phyloP scores from a whole-genome alignment of 2,797 vertebrate species.

The Mormyrops boulengeri region DNA sequence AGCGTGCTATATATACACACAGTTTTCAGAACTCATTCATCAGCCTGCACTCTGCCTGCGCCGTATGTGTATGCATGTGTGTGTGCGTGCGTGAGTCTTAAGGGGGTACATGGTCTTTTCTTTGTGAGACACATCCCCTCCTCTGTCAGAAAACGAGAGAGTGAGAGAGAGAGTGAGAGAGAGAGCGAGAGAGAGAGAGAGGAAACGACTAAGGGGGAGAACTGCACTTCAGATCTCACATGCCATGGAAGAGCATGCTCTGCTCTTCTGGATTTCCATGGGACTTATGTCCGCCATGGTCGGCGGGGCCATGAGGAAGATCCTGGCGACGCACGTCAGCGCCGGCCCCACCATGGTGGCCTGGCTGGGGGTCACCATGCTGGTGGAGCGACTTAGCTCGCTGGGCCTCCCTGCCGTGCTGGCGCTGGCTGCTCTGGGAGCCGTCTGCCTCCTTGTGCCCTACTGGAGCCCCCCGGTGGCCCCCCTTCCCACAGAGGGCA shows the following conservation, averaged over 20 bases:
- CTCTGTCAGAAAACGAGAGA: conserved; percentile 38
- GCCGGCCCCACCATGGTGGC: conserved; percentile 50
- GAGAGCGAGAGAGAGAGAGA: conserved; percentile 21
- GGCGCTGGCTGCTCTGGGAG: conserved; percentile 41
- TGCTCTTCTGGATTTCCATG: conserved; percentile 64
- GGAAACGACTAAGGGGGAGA: conserved; percentile 17
- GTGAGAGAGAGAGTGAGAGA: conserved; percentile 37
- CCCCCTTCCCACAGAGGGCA: conserved; percentile 46
- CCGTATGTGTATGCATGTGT: conserved; percentile 23
- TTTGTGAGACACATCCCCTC: conserved; percentile 30
- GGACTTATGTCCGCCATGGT: conserved; percentile 50
- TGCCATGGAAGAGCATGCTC: conserved; percentile 59
- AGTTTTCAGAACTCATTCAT: conserved; percentile 40
- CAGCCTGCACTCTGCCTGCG: conserved; percentile 32
- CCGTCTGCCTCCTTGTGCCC: conserved; percentile 46
- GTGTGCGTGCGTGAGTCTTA: conserved; percentile 2
- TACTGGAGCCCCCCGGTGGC: conserved; percentile 25
- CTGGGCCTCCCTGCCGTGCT: conserved; percentile 52
- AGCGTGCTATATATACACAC: conserved; percentile 55
- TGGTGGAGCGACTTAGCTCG: conserved; percentile 56
- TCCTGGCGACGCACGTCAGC: conserved; percentile 53
- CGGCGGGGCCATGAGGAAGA: conserved; percentile 55
- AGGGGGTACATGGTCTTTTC: conserved; percentile 38
- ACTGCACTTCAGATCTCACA: conserved; percentile 12
- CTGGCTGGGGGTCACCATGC: conserved; percentile 59